A percentile compares a stretch with the other conserved stretches of the same genome.
Conservation (phyloP, 2,888 invertebrate species). For the Macrosoma leucophasiata region DNA sequence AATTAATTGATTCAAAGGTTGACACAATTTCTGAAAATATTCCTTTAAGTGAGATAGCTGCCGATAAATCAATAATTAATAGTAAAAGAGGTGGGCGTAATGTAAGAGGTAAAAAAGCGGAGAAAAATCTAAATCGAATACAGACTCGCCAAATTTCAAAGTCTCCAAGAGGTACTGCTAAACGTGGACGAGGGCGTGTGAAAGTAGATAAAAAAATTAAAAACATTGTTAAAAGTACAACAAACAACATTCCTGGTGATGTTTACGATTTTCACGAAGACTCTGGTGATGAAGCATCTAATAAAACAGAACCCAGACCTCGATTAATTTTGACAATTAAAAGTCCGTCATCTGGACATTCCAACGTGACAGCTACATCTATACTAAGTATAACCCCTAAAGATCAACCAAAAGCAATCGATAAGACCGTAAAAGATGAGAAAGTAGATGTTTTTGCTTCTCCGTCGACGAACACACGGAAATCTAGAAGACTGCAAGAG, state of each 20-base stretch:
- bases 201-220: constrained; percentile 73
- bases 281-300: constrained; percentile 83
- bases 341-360: constrained; percentile 74
- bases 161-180: constrained; percentile 51
- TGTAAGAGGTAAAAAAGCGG: constrained; percentile 58
- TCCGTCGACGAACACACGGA: constrained; percentile 83
- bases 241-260: constrained; percentile 80
- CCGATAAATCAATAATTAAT: constrained; percentile 32
- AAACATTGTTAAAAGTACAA: constrained; percentile 61
- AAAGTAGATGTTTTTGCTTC: constrained; percentile 78
- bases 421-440: constrained; percentile 55
- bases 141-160: constrained; percentile 68
- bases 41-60: constrained; percentile 35
- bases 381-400: constrained; percentile 56
- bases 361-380: constrained; percentile 53
- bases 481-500: constrained; percentile 87
- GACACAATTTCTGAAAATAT: no score
- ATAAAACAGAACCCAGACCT: constrained; percentile 77
- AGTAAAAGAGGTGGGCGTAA: constrained; percentile 60
- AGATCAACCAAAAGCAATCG: constrained; percentile 46
- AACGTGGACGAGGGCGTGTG: constrained; percentile 68
- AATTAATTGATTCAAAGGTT: no score
- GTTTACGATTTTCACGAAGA: constrained; percentile 95
- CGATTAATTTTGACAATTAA: constrained; percentile 89
- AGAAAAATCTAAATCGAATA: constrained; percentile 52